A percentile compares a stretch with the other conserved stretches of the same genome.
phyloP scores from a whole-genome alignment of 1,140 invertebrate species.

The Lanistes nyassanus region DNA sequence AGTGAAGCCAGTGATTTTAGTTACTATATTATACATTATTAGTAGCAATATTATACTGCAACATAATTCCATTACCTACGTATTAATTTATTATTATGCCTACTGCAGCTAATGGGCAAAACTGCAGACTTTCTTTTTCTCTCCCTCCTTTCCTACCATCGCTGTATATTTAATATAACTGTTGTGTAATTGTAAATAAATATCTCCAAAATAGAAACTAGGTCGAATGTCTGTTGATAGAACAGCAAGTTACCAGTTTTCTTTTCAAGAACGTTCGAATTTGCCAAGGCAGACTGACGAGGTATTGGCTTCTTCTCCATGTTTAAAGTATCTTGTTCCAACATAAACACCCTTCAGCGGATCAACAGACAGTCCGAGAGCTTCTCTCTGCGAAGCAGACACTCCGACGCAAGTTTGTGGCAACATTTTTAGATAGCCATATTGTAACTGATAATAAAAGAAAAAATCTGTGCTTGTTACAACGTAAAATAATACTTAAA shows the following conservation, averaged over 20 bases:
- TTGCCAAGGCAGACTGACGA: constrained; percentile 73
- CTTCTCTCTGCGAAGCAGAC: constrained; percentile 39
- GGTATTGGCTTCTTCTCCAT: constrained; percentile 79
- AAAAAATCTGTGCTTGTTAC: constrained; percentile 24
- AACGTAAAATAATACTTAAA: background rate
- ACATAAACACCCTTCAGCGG: constrained; percentile 57
- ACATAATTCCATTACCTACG: too few species aligned
- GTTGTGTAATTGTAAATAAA: background rate
- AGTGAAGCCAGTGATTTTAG: constrained; percentile 17
- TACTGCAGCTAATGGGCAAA: too few species aligned
- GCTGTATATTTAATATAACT: too few species aligned
- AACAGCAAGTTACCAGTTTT: constrained; percentile 72
- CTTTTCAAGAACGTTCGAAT: constrained; percentile 76
- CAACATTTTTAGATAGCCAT: constrained; percentile 32
- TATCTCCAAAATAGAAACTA: background rate
- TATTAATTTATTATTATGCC: too few species aligned
- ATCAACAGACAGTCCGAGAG: constrained; percentile 7
- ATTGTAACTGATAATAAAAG: constrained; percentile 20
- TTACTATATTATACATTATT: too few species aligned
- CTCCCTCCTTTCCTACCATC: too few species aligned
- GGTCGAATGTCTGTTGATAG: too few species aligned
- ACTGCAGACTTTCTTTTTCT: too few species aligned
- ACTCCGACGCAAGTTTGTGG: constrained; percentile 5
- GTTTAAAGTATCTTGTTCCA: constrained; percentile 67
- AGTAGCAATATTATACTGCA: too few species aligned